These are phyloP conservation scores for Salmo trutta DNA, from an alignment of 2,797 vertebrate genomes.

Conservation along the genomic window DNA sequence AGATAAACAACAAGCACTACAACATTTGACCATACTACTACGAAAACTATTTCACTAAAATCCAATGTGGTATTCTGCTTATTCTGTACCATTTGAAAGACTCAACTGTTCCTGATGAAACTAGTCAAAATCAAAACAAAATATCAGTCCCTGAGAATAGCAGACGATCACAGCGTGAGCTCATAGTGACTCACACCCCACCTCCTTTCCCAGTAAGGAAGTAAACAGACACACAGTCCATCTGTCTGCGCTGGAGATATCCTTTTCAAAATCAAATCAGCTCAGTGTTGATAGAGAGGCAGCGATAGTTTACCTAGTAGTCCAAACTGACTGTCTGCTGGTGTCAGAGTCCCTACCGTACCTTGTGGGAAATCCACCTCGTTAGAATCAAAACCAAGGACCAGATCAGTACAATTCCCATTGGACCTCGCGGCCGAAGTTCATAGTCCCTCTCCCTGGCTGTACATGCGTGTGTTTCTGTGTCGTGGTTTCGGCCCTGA, in stretches of 20 bases:
- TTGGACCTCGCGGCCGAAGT: slow-evolving; percentile 49
- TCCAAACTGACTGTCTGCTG: neutral
- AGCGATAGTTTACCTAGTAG: neutral
- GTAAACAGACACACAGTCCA: neutral
- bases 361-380: slow-evolving; percentile 73
- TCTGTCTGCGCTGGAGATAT: neutral
- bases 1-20: too few relatives aligned
- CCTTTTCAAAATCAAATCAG: slow-evolving; percentile 6
- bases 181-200: neutral
- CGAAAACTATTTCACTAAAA: too few relatives aligned
- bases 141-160: too few relatives aligned
- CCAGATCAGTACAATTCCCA: slow-evolving; percentile 76
- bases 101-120: neutral
- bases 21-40: neutral
- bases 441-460: slow-evolving; percentile 39
- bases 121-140: neutral
- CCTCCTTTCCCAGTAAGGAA: neutral
- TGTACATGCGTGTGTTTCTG: slow-evolving; percentile 8
- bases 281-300: neutral
- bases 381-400: slow-evolving; percentile 71
- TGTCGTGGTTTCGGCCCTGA: neutral
- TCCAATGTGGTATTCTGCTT: neutral
- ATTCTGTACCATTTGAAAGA: neutral
- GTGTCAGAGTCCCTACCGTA: slow-evolving; percentile 51
- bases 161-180: neutral